A percentile compares a stretch with the other conserved stretches of the same genome.
These are phyloP conservation scores for Coenonympha glycerion DNA, from an alignment of 2,888 invertebrate genomes.

Conservation along the genomic window DNA sequence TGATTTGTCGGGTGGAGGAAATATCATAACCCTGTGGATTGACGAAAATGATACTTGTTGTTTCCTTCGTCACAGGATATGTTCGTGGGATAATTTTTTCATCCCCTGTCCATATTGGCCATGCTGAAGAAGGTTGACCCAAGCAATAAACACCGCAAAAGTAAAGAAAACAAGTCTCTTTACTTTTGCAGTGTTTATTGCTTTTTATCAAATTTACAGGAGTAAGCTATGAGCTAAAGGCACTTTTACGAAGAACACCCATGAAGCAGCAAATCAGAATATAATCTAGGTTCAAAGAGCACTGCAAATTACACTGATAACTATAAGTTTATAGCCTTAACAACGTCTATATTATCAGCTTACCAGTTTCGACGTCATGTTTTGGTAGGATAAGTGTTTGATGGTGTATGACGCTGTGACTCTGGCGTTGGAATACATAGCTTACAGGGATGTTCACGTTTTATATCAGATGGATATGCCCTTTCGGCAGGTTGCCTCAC, in stretches of 20 bases:
- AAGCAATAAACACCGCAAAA: no score
- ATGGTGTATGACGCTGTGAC: conserved; percentile 42
- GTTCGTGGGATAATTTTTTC: no score
- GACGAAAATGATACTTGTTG: no score
- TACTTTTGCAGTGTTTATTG: no score
- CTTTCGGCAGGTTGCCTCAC: conserved; percentile 68
- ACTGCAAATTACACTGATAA: conserved; percentile 3
- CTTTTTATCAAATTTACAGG: no score
- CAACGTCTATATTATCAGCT: conserved; percentile 32
- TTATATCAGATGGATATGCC: conserved; percentile 66
- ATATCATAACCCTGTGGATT: no score
- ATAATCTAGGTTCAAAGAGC: conserved; percentile 5
- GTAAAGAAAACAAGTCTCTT: no score
- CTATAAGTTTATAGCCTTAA: not conserved
- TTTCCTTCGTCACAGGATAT: no score
- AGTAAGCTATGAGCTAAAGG: no score
- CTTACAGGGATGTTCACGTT: conserved; percentile 60
- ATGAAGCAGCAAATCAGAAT: conserved; percentile 1
- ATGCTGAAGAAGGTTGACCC: no score
- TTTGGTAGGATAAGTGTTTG: conserved; percentile 29
- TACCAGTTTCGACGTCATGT: conserved; percentile 58
- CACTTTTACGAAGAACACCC: not conserved
- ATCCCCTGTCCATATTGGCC: no score
- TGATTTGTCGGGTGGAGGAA: no score
- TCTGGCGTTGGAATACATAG: conserved; percentile 50